These are phyloP conservation scores for Zaprionus africanus DNA, from an alignment of 1,140 invertebrate species.

Conservation along the genomic window DNA sequence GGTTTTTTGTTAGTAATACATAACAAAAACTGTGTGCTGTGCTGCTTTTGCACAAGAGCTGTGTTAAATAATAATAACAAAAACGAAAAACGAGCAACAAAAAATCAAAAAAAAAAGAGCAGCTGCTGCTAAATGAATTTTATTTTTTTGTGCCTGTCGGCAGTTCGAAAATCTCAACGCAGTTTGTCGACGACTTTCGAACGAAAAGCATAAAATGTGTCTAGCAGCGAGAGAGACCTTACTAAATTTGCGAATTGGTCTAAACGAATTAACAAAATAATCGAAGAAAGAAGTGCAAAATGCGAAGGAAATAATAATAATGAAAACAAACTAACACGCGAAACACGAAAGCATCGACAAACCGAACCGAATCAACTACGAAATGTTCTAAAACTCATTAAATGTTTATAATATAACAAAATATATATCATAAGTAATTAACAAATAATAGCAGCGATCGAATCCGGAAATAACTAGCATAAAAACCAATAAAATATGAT, in stretches of 20 bases:
- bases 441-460: background rate
- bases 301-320: constrained; percentile 20
- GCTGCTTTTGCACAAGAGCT: constrained; percentile 52
- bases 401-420: background rate
- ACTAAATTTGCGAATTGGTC: constrained; percentile 52
- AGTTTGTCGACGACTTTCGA: constrained; percentile 83
- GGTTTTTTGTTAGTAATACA: constrained; percentile 64
- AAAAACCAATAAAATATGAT: background rate
- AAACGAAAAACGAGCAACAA: constrained; percentile 24
- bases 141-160: constrained; percentile 53
- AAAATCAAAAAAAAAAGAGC: background rate
- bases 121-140: constrained; percentile 69
- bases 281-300: constrained; percentile 39
- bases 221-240: constrained; percentile 52
- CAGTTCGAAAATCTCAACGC: constrained; percentile 63
- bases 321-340: constrained; percentile 20
- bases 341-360: constrained; percentile 41
- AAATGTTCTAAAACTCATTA: constrained; percentile 5
- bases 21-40: constrained; percentile 43
- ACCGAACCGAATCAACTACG: background rate
- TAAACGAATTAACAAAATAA: constrained; percentile 51
- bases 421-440: background rate
- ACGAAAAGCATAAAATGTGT: constrained; percentile 75
- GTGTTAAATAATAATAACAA: constrained; percentile 80
- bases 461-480: background rate